Conservation (phyloP, 2,888 invertebrate species). For the Homarus gammarus region DNA sequence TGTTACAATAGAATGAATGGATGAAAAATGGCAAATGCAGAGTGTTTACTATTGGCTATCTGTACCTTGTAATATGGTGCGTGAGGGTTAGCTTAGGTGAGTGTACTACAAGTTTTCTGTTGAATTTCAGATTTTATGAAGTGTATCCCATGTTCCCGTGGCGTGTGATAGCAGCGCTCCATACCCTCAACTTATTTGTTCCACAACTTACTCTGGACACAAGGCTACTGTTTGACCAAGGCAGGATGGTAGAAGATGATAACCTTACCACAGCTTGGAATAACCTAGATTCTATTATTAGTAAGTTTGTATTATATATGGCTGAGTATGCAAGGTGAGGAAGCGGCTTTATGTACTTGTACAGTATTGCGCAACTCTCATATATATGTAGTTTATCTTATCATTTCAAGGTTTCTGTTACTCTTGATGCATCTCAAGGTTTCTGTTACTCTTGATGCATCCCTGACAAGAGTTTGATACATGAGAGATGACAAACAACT, state of each 20-base stretch:
- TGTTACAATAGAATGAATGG: too few relatives aligned
- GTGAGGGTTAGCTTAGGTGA: too few relatives aligned
- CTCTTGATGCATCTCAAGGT: background rate
- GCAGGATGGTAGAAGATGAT: conserved; percentile 50
- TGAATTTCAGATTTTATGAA: conserved; percentile 22
- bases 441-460: too few relatives aligned
- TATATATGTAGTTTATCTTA: background rate
- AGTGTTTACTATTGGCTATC: too few relatives aligned
- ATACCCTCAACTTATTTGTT: conserved; percentile 32
- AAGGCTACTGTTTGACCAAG: conserved; percentile 9
- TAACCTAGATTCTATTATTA: background rate
- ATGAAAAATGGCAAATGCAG: too few relatives aligned
- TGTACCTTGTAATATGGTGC: too few relatives aligned
- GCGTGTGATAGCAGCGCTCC: conserved; percentile 45
- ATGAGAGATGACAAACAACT: too few relatives aligned
- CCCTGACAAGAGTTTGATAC: too few relatives aligned
- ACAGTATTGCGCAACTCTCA: too few relatives aligned
- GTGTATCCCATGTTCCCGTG: conserved; percentile 29
- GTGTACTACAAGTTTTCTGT: background rate
- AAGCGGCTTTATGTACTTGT: too few relatives aligned
- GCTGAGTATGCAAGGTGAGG: too few relatives aligned
- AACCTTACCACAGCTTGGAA: conserved; percentile 44
- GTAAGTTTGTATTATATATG: conserved; percentile 8
- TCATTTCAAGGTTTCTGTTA: background rate
- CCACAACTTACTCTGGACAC: conserved; percentile 27